Evolutionary conservation across 1,140 invertebrate genomes (phyloP).

Genomic region (Phocides pigmalion): DNA sequence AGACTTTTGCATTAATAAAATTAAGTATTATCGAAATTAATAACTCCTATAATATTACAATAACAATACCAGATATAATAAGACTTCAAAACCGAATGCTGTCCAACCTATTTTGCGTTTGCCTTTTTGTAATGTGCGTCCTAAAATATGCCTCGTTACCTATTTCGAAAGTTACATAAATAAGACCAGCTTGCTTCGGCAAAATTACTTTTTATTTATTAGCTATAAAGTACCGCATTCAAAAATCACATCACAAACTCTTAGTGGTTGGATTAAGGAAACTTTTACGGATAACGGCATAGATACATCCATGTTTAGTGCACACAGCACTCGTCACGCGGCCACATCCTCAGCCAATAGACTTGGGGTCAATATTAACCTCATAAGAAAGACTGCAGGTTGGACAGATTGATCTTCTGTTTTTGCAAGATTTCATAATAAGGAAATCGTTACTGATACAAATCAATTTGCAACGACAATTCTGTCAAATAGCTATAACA

Average conservation of each 20-base stretch:
- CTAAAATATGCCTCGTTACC: conserved; percentile 41
- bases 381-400: conserved; percentile 53
- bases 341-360: conserved; percentile 49
- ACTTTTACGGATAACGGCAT: conserved; percentile 44
- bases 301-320: conserved; percentile 42
- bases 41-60: conserved; percentile 10
- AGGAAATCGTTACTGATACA: too few species aligned
- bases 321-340: conserved; percentile 58
- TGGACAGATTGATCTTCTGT: conserved; percentile 45
- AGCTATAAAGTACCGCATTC: conserved; percentile 37
- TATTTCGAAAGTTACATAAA: conserved; percentile 39
- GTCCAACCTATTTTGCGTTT: conserved; percentile 40
- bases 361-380: conserved; percentile 45
- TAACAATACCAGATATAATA: conserved; percentile 41
- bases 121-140: conserved; percentile 40
- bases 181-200: conserved; percentile 20
- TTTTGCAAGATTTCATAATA: conserved; percentile 56
- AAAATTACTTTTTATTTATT: conserved; percentile 37
- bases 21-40: not conserved
- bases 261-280: conserved; percentile 47
- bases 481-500: too few species aligned
- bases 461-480: too few species aligned
- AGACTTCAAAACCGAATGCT: conserved; percentile 39
- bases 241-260: conserved; percentile 33
- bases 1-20: conserved; percentile 28